phyloP scores from a whole-genome alignment of 1,140 invertebrate species.

The Drosophila sturtevanti region DNA sequence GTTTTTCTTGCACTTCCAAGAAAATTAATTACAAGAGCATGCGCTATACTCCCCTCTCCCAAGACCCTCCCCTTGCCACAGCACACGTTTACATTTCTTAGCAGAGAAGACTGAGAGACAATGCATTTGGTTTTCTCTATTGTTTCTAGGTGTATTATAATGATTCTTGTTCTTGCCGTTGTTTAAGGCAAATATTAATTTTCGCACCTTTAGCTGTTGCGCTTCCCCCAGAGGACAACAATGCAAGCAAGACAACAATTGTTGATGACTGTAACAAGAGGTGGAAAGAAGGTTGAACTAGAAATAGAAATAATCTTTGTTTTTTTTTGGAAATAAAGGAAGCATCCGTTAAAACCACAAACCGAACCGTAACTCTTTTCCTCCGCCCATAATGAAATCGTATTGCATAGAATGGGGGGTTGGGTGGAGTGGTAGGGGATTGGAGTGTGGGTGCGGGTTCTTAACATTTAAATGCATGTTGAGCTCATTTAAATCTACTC shows the following conservation, averaged over 20 bases:
- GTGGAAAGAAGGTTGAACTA: background rate
- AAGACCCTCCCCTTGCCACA: background rate
- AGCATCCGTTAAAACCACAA: background rate
- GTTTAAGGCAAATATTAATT: slow-evolving; percentile 66
- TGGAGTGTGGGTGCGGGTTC: background rate
- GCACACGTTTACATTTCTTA: background rate
- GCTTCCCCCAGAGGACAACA: slow-evolving; percentile 15
- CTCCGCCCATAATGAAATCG: background rate
- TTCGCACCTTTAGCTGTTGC: slow-evolving; percentile 62
- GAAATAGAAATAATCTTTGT: background rate
- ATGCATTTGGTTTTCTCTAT: slow-evolving; percentile 8
- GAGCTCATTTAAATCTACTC: slow-evolving; percentile 29
- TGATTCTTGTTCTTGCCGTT: slow-evolving; percentile 28
- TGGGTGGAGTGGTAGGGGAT: background rate
- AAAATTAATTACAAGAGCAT: slow-evolving; percentile 60
- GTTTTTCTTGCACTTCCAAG: slow-evolving; percentile 3
- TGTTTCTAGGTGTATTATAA: background rate
- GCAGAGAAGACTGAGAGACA: background rate
- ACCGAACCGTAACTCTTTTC: background rate
- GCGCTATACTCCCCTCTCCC: background rate
- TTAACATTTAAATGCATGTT: slow-evolving; percentile 16
- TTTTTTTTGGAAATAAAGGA: background rate
- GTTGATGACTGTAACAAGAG: slow-evolving; percentile 17
- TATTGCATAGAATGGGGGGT: background rate
- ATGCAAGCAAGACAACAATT: slow-evolving; percentile 32